Conservation (phyloP, 2,113 vertebrate species). For the Amblyopsis rosae region DNA sequence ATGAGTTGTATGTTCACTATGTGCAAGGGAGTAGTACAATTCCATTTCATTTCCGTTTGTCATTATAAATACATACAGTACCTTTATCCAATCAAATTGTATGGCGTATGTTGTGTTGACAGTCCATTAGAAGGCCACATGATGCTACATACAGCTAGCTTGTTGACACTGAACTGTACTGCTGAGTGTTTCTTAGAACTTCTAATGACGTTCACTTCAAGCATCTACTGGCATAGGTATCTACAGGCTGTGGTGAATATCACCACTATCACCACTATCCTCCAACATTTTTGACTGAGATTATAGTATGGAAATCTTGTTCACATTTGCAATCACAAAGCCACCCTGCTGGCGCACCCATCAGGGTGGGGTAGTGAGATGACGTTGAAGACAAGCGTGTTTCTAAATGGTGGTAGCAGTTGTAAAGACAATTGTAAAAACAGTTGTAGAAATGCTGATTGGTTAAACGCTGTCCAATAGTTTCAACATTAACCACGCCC, state of each 20-base stretch:
- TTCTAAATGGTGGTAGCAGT: no score
- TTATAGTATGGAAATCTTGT: no score
- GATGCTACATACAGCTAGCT: not conserved
- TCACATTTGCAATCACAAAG: no score
- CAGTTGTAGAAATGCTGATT: no score
- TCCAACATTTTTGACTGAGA: no score
- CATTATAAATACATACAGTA: not conserved
- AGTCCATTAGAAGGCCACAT: slow-evolving; percentile 10
- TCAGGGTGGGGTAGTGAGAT: no score
- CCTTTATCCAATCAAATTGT: slow-evolving; percentile 11
- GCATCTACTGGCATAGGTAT: not conserved
- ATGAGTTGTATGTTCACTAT: not conserved
- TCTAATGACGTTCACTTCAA: not conserved
- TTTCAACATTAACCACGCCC: no score
- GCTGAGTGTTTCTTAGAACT: not conserved
- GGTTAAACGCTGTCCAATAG: no score
- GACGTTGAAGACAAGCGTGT: no score
- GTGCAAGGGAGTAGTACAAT: slow-evolving; percentile 1
- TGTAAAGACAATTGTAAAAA: no score
- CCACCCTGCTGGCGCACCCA: no score
- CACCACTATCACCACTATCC: no score
- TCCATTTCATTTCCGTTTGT: not conserved
- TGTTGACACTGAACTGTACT: not conserved
- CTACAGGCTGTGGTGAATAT: not conserved
- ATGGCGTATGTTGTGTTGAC: not conserved